Conservation (phyloP, 2,113 vertebrate genomes). For the Scytalopus superciliaris region DNA sequence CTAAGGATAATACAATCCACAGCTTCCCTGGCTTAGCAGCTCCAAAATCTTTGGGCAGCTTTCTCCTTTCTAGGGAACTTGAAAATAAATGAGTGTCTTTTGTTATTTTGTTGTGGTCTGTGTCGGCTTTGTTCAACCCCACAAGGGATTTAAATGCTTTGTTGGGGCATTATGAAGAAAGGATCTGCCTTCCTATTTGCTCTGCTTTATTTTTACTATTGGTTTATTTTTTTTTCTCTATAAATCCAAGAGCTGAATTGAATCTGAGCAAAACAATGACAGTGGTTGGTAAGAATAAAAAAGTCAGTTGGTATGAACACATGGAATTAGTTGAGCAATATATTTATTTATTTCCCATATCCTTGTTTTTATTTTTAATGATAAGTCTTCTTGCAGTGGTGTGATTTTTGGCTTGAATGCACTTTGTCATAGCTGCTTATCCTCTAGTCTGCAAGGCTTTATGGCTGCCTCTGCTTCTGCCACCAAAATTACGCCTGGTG, state of each 20-base stretch:
- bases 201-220: slow-evolving; percentile 41
- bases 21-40: not conserved
- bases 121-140: slow-evolving; percentile 51
- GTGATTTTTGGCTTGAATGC: not conserved
- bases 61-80: slow-evolving; percentile 28
- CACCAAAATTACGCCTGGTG: not conserved
- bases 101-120: slow-evolving; percentile 65
- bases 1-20: not conserved
- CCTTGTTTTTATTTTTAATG: not conserved
- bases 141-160: slow-evolving; percentile 56
- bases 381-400: not conserved
- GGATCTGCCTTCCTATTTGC: not conserved
- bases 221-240: not conserved
- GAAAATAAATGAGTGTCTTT: slow-evolving; percentile 63
- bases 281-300: not conserved
- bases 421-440: not conserved
- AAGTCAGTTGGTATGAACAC: not conserved
- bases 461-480: not conserved
- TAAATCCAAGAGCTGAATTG: not conserved
- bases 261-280: not conserved
- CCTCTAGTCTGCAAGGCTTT: not conserved
- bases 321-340: not conserved
- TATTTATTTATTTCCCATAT: not conserved
- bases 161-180: slow-evolving; percentile 40
- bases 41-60: slow-evolving; percentile 13